Conservation (phyloP, 2,888 invertebrate genomes). For the Dasysyrphus tricinctus region DNA sequence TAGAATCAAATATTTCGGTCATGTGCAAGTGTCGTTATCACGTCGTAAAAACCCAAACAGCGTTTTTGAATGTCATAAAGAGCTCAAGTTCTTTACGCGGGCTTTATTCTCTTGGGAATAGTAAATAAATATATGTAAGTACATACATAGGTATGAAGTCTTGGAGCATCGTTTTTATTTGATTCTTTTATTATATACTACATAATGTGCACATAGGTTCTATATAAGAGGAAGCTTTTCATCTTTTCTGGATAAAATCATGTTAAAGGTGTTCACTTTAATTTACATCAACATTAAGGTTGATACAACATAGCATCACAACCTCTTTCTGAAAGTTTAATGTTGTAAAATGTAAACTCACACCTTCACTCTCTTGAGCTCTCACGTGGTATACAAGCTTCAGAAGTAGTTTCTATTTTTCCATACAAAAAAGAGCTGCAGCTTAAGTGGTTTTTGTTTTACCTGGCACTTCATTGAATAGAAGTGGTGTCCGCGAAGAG, state of each 20-base stretch:
- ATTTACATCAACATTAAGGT: conserved; percentile 42
- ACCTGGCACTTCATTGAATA: conserved; percentile 57
- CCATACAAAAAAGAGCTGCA: background rate
- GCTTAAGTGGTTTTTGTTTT: conserved; percentile 65
- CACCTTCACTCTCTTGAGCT: background rate
- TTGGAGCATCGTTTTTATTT: conserved; percentile 43
- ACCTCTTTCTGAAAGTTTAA: conserved; percentile 31
- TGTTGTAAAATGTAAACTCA: conserved; percentile 35
- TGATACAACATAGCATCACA: background rate
- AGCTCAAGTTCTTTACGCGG: conserved; percentile 53
- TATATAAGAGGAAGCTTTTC: conserved; percentile 18
- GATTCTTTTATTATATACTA: background rate
- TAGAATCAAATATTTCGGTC: conserved; percentile 55
- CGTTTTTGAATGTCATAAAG: conserved; percentile 67
- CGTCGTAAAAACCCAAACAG: conserved; percentile 64
- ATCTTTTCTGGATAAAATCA: conserved; percentile 44
- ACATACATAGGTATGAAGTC: background rate
- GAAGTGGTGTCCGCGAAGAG: conserved; percentile 36
- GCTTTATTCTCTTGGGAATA: conserved; percentile 63
- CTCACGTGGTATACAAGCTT: background rate
- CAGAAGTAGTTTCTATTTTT: background rate
- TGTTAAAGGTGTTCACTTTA: conserved; percentile 60
- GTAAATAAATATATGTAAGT: background rate
- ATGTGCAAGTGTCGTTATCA: conserved; percentile 69
- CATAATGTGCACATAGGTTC: background rate